Conservation (phyloP, 2,888 invertebrate genomes). For the Cosmia pyralina region DNA sequence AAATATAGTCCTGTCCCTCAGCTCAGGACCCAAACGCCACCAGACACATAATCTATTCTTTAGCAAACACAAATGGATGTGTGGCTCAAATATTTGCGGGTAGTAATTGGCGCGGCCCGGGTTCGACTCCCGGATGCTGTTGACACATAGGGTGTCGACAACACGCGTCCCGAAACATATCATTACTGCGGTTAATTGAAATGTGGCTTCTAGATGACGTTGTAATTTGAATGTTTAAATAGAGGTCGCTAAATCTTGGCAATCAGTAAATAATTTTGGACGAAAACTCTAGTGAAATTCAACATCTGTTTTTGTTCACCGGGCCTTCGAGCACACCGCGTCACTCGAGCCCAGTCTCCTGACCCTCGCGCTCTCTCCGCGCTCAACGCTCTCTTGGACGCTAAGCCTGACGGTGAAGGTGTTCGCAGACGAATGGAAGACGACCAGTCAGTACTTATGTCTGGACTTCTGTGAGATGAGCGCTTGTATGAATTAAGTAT, state of each 20-base stretch:
- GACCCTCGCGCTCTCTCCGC: too few species aligned
- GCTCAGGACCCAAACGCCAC: slow-evolving; percentile 15
- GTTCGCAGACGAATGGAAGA: too few species aligned
- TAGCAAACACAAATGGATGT: slow-evolving; percentile 50
- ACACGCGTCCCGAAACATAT: slow-evolving; percentile 26
- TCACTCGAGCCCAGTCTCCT: too few species aligned
- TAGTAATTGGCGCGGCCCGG: slow-evolving; percentile 69
- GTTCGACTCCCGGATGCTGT: slow-evolving; percentile 66
- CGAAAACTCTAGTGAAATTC: not conserved
- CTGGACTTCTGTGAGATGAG: too few species aligned
- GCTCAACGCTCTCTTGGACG: too few species aligned
- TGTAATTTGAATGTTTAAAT: not conserved
- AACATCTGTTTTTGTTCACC: too few species aligned
- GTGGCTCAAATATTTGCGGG: slow-evolving; percentile 70
- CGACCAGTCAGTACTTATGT: too few species aligned
- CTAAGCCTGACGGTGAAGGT: too few species aligned
- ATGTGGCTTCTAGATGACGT: slow-evolving; percentile 13
- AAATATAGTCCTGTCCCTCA: slow-evolving; percentile 2
- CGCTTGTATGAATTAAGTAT: too few species aligned
- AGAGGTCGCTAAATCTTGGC: not conserved
- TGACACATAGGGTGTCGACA: slow-evolving; percentile 61
- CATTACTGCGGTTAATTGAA: slow-evolving; percentile 52
- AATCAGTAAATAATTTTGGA: not conserved
- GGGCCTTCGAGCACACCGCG: too few species aligned
- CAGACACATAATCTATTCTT: slow-evolving; percentile 40